Conservation (phyloP, 2,113 vertebrate species). For the Colaptes auratus region DNA sequence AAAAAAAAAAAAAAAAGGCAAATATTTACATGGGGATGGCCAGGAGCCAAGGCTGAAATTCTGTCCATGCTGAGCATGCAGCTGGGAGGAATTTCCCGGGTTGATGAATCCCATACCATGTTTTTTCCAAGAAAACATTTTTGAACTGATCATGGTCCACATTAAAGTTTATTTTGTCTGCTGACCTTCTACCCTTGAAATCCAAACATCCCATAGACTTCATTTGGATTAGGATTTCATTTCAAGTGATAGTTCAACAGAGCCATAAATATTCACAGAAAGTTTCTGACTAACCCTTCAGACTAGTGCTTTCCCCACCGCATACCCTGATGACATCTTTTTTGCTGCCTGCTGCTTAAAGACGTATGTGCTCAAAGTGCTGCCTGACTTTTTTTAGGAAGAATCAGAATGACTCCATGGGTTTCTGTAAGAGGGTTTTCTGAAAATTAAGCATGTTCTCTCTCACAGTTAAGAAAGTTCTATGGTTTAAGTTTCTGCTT, state of each 20-base stretch:
- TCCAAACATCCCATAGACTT: background rate
- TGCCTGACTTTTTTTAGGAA: background rate
- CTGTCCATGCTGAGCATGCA: background rate
- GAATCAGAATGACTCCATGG: background rate
- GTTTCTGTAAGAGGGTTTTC: background rate
- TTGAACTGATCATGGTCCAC: background rate
- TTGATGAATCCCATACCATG: background rate
- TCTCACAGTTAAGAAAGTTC: background rate
- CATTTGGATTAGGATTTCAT: background rate
- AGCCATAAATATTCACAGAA: background rate
- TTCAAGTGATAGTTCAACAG: background rate
- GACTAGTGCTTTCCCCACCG: background rate
- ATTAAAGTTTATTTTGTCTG: background rate
- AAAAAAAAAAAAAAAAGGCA: background rate
- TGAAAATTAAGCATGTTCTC: background rate
- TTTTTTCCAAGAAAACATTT: constrained; percentile 12
- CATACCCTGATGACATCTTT: background rate
- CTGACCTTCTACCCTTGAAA: background rate
- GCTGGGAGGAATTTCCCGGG: background rate
- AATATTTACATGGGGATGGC: background rate
- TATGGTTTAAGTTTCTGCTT: background rate
- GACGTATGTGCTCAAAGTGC: background rate
- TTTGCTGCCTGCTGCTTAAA: background rate
- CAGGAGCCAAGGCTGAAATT: background rate
- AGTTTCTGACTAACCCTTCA: background rate